phyloP scores from a whole-genome alignment of 2,113 vertebrate genomes.

The Scolopax mira region DNA sequence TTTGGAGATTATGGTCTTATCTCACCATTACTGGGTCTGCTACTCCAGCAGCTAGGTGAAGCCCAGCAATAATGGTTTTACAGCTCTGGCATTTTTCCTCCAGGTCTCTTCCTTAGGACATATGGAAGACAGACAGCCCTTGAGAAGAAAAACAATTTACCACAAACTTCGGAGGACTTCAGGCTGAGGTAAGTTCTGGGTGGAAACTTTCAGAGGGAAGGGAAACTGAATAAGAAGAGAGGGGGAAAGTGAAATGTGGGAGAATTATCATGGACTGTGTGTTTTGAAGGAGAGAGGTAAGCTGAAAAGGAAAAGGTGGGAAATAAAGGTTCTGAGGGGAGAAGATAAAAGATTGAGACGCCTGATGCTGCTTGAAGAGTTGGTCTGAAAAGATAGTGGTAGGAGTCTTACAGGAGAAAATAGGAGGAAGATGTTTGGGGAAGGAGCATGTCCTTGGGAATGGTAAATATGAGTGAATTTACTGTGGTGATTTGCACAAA shows the following conservation, averaged over 20 bases:
- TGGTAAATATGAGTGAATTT: not conserved
- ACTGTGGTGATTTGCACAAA: not conserved
- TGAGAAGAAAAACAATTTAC: not conserved
- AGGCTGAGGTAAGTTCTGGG: not conserved
- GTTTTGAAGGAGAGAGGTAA: not conserved
- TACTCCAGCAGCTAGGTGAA: not conserved
- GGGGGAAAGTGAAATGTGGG: not conserved
- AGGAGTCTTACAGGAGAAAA: not conserved
- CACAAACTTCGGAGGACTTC: not conserved
- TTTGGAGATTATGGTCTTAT: not conserved
- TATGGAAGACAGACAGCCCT: rapidly evolving
- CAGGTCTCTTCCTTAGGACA: not conserved
- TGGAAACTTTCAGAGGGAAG: not conserved
- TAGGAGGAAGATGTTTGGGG: not conserved
- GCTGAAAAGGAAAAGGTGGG: not conserved
- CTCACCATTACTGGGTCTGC: not conserved
- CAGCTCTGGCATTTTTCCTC: not conserved
- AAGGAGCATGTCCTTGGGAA: not conserved
- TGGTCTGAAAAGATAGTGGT: not conserved
- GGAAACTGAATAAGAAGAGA: not conserved
- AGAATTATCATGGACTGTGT: not conserved
- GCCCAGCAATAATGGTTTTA: not conserved
- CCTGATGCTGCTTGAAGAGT: not conserved
- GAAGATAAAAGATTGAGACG: not conserved
- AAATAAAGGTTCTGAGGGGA: not conserved